These are phyloP conservation scores for Ibidorhyncha struthersii DNA, from an alignment of 2,113 vertebrate genomes.

Conservation along the genomic window DNA sequence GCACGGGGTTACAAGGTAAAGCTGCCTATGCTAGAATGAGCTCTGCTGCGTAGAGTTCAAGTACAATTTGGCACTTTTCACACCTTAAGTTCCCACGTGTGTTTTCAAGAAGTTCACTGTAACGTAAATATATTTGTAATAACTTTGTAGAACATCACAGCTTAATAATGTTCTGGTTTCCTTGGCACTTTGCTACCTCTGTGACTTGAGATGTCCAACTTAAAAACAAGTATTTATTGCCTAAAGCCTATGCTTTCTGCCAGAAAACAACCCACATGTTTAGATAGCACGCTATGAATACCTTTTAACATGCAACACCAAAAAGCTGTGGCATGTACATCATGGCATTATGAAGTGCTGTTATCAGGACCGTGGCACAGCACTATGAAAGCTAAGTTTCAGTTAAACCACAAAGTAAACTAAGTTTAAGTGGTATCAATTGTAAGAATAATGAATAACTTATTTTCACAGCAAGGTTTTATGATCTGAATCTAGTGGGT, in stretches of 20 bases:
- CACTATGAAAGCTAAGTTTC: background rate
- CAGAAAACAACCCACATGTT: background rate
- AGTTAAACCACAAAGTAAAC: background rate
- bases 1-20: background rate
- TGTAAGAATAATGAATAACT: background rate
- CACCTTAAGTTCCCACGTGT: background rate
- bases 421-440: background rate
- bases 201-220: background rate
- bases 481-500: background rate
- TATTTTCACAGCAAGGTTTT: background rate
- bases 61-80: background rate
- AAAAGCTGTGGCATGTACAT: background rate
- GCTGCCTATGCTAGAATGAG: background rate
- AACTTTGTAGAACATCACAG: background rate
- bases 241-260: background rate
- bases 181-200: background rate
- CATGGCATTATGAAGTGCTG: background rate
- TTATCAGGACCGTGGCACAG: background rate
- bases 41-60: background rate
- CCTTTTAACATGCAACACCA: background rate
- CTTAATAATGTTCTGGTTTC: background rate
- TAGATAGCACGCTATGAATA: background rate
- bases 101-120: background rate
- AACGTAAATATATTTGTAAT: background rate
- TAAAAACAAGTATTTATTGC: background rate